Evolutionary conservation across 2,113 vertebrate genomes (phyloP).

Genomic region (Orientallactaga bullata): DNA sequence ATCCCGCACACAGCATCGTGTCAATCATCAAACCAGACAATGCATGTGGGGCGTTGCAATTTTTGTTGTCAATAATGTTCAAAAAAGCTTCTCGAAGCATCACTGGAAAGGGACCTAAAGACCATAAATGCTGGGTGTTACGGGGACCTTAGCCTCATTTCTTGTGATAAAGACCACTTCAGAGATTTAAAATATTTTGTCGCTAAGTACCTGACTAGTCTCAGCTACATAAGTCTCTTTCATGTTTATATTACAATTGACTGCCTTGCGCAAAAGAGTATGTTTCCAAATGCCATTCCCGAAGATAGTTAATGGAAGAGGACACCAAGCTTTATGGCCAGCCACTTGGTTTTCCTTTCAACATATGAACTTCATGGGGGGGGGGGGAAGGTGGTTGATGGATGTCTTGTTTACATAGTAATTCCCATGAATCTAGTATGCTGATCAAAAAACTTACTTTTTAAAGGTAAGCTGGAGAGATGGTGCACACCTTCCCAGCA

Average conservation of each 20-base stretch:
- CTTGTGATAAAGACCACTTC: neutral
- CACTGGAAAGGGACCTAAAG: slow-evolving; percentile 50
- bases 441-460: neutral
- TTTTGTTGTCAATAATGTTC: slow-evolving; percentile 89
- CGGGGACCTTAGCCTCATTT: neutral
- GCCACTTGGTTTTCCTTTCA: neutral
- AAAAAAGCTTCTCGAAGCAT: slow-evolving; percentile 88
- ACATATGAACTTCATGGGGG: neutral
- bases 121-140: neutral
- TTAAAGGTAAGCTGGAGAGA: no score
- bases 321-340: neutral
- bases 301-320: neutral
- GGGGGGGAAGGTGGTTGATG: neutral
- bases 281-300: neutral
- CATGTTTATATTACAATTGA: neutral
- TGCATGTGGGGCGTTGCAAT: slow-evolving; percentile 81
- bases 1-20: slow-evolving; percentile 88
- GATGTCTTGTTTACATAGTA: neutral
- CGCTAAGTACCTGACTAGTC: neutral
- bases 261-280: neutral
- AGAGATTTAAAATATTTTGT: neutral
- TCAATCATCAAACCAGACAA: slow-evolving; percentile 78
- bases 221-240: neutral
- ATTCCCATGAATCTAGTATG: neutral
- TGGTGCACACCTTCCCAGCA: no score